phyloP scores from a whole-genome alignment of 2,113 vertebrate genomes.

The Pollachius pollachius region DNA sequence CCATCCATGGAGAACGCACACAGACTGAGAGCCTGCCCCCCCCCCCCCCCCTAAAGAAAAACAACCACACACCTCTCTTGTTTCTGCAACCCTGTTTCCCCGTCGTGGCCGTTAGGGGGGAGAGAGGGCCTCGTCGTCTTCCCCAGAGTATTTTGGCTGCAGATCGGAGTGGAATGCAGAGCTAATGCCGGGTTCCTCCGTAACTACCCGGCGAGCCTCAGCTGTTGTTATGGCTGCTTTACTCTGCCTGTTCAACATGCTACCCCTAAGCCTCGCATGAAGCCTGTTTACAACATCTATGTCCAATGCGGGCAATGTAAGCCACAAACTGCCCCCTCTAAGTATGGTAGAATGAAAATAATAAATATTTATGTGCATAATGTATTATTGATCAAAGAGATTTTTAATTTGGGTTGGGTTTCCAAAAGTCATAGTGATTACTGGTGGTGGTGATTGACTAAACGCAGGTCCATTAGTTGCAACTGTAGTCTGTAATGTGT shows the following conservation, averaged over 20 bases:
- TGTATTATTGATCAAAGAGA: too few relatives aligned
- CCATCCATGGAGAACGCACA: neutral
- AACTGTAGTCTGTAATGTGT: too few relatives aligned
- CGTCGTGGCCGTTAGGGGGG: too few relatives aligned
- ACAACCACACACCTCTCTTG: conserved; percentile 36
- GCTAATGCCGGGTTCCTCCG: conserved; percentile 52
- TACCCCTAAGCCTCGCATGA: conserved; percentile 28
- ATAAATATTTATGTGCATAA: too few relatives aligned
- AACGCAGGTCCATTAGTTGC: too few relatives aligned
- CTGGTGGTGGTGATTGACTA: too few relatives aligned
- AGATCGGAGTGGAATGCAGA: conserved; percentile 62
- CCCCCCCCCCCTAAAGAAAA: neutral
- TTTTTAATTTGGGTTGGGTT: too few relatives aligned
- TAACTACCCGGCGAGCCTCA: conserved; percentile 47
- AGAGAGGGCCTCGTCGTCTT: conserved; percentile 20
- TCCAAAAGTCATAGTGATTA: too few relatives aligned
- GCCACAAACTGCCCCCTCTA: too few relatives aligned
- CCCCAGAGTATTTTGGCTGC: conserved; percentile 53
- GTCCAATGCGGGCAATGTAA: neutral
- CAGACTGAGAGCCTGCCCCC: neutral
- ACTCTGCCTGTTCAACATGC: conserved; percentile 48
- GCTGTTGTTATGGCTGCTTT: conserved; percentile 56
- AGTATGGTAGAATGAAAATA: too few relatives aligned
- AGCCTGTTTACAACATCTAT: conserved; percentile 35
- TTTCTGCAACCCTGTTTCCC: conserved; percentile 21